Base-by-base conservation (phyloP, 1,140 invertebrate species). In the Trigoniulus corallinus region DNA sequence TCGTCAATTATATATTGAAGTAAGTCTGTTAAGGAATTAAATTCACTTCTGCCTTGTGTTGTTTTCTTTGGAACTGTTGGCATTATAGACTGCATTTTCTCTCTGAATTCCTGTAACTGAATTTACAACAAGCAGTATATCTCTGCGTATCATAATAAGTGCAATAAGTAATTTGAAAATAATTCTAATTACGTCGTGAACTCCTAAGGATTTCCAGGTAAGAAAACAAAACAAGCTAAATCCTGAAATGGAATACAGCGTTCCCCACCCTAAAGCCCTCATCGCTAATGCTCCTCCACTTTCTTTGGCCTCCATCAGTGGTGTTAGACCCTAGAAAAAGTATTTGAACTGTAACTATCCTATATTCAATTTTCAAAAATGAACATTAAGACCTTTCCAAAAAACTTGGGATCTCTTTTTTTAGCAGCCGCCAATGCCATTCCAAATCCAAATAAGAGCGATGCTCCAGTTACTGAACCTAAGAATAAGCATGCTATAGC, bases 201-300 rank as follows among this genome's bases (percentile, higher is more conserved):
- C 87, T 53, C 87, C 88, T 27, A 85, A 80, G 4, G 88, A 57
- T 71, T 92, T 93, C 84, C 87, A 94, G 50, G 92, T 77, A 12
- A 76, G 74, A 67, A 81, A 89, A 63, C 81, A 85, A 49, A 93
- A 67, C 43, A 84, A 61, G 13, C 83, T 75, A 56, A 86, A 85
- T 12, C 88, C 87, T 34, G 79, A 70, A 15, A 88, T 70, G 0
- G 89, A 84, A 67, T 88, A 91, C 1, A 91, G 59, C 2, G 85
- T 84, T 1, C 87, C 89, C 80, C 83, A 84, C 21, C 79, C 82
- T 1, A 95, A 68, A 1, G 91, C 91, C 62, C 82, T 67, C 27
- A 87, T 52, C 1, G 88, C 88, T 51, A 93, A 69, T 3, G 77
- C 70, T 3, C 77, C 76, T 18, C 87, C 88, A 53, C 78, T 78